Conservation (phyloP, 2,888 invertebrate species). For the Augiades crinisus region DNA sequence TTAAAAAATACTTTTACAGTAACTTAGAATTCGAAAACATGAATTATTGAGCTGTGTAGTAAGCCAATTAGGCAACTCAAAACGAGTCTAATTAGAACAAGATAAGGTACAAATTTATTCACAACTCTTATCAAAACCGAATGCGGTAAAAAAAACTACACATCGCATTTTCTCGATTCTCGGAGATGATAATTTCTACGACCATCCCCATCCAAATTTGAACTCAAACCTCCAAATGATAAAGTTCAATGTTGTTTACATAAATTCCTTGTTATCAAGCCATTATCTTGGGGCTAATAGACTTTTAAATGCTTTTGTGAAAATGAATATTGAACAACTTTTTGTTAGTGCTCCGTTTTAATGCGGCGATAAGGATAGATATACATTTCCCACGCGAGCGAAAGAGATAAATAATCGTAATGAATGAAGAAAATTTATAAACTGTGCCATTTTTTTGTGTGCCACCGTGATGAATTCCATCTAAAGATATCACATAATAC, state of each 20-base stretch:
- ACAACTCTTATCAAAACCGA: conserved; percentile 9
- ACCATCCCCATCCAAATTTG: not conserved
- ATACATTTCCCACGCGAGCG: not conserved
- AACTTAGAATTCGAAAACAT: not conserved
- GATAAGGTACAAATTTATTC: conserved; percentile 23
- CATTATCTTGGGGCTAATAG: conserved; percentile 23
- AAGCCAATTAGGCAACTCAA: conserved; percentile 21
- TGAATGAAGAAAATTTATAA: conserved; percentile 9
- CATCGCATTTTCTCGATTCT: conserved; percentile 21
- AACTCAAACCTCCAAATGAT: conserved; percentile 1
- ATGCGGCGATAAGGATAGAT: conserved; percentile 11
- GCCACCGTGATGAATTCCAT: no score
- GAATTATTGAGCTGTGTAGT: not conserved
- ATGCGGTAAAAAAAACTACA: conserved; percentile 15
- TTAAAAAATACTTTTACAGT: not conserved
- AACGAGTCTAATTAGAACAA: conserved; percentile 12
- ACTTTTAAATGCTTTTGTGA: conserved; percentile 26
- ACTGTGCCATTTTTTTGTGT: conserved; percentile 8
- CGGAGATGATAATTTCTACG: conserved; percentile 15
- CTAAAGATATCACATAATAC: no score
- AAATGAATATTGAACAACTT: conserved; percentile 26
- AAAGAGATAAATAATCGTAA: conserved; percentile 1
- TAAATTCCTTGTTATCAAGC: conserved; percentile 3
- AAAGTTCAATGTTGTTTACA: conserved; percentile 11
- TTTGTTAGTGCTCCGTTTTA: conserved; percentile 12